phyloP scores from a whole-genome alignment of 92 coral and sea anemone genomes.

The Zoanthus gigantus region DNA sequence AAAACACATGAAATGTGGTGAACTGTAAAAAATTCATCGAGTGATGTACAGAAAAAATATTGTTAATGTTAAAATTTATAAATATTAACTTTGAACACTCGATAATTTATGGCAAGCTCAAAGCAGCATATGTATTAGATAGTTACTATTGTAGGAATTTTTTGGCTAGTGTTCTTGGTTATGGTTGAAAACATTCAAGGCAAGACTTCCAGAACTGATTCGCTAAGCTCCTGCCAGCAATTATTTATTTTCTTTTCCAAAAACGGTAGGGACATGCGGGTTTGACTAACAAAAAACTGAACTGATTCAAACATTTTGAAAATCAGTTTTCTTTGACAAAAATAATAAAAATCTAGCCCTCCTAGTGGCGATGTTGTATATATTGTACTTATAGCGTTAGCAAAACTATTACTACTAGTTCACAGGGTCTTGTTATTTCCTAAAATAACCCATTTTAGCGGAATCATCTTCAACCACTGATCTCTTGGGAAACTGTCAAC shows the following conservation, averaged over 20 bases:
- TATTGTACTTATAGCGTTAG: conserved; percentile 1
- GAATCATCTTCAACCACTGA: conserved; percentile 10
- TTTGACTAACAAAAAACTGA: not conserved
- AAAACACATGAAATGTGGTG: conserved; percentile 42
- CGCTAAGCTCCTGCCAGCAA: not conserved
- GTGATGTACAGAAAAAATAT: conserved; percentile 79
- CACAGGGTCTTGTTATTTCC: not conserved
- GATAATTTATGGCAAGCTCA: conserved; percentile 47
- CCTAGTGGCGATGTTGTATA: conserved; percentile 11
- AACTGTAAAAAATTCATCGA: conserved; percentile 40
- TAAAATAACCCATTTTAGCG: not conserved
- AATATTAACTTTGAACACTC: conserved; percentile 49
- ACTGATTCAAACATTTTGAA: not conserved
- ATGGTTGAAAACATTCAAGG: not conserved
- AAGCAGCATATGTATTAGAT: conserved; percentile 13
- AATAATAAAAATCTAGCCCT: not conserved
- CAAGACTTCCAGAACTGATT: not conserved
- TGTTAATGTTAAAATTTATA: conserved; percentile 74
- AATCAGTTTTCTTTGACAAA: not conserved
- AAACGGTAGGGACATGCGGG: not conserved
- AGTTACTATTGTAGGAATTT: not conserved
- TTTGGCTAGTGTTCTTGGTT: not conserved
- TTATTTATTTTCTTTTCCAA: conserved; percentile 9
- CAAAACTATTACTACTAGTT: conserved; percentile 14
- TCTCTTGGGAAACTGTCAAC: conserved; percentile 10